These are phyloP conservation scores for Halcyon malimbica DNA, from an alignment of 2,113 vertebrate species.

Conservation along the genomic window DNA sequence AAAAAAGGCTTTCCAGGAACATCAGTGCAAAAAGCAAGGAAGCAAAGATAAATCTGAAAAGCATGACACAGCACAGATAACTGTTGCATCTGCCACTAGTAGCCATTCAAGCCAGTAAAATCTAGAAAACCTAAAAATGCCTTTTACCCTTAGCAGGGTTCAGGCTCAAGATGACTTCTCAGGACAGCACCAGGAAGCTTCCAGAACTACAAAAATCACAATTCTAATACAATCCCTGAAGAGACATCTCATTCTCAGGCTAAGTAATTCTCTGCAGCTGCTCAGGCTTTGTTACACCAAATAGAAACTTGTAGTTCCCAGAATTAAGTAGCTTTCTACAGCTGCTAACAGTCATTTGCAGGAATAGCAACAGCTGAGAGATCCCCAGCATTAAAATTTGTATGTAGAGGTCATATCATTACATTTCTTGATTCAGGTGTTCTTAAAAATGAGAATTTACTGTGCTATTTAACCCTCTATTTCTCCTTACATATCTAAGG, in stretches of 20 bases:
- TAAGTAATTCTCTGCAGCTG: constrained; percentile 14
- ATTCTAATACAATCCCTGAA: neutral
- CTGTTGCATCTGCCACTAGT: neutral
- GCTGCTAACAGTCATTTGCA: neutral
- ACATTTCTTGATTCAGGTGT: neutral
- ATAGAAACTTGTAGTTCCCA: neutral
- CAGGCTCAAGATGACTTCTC: neutral
- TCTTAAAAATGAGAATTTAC: neutral
- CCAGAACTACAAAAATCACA: neutral
- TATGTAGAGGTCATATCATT: neutral
- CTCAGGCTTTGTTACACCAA: neutral
- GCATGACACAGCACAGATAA: neutral
- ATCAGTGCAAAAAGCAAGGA: neutral
- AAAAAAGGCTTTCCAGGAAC: neutral
- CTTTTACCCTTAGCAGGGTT: neutral
- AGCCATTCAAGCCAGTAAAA: neutral
- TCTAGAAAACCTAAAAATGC: neutral
- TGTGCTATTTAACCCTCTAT: neutral
- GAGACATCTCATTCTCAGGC: neutral
- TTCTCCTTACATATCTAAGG: neutral
- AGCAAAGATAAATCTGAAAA: neutral
- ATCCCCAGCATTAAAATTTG: neutral
- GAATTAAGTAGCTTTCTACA: neutral
- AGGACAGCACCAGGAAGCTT: neutral
- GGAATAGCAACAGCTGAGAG: neutral